Percentiles rank a stretch among this genome's conserved stretches.
These are phyloP conservation scores for Habrosyne pyritoides DNA, from an alignment of 2,888 invertebrate genomes.

Conservation along the genomic window DNA sequence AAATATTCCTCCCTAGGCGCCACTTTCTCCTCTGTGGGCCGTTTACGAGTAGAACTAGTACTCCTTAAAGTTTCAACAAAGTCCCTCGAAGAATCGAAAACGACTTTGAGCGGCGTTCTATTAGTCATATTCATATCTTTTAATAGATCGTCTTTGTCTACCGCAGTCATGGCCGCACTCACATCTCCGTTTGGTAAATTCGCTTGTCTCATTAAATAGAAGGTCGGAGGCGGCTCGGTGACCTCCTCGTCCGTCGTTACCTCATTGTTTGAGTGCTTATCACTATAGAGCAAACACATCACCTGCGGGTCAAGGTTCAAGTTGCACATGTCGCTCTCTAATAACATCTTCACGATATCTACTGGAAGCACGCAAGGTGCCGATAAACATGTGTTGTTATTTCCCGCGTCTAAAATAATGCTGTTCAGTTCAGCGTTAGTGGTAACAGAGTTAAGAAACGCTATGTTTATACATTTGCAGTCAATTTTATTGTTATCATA, in stretches of 20 bases:
- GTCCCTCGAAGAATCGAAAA: slow-evolving; percentile 73
- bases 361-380: slow-evolving; percentile 76
- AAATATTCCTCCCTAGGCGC: slow-evolving; percentile 55
- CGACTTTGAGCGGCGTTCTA: slow-evolving; percentile 70
- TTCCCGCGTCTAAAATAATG: slow-evolving; percentile 62
- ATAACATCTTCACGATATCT: slow-evolving; percentile 63
- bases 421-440: slow-evolving; percentile 60
- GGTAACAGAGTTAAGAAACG: slow-evolving; percentile 57
- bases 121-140: slow-evolving; percentile 73
- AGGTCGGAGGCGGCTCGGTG: slow-evolving; percentile 72
- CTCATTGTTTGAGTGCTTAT: slow-evolving; percentile 60
- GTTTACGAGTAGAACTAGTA: slow-evolving; percentile 54
- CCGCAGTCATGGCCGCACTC: slow-evolving; percentile 67
- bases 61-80: slow-evolving; percentile 74
- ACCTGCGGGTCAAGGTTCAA: slow-evolving; percentile 68
- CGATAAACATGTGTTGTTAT: slow-evolving; percentile 75
- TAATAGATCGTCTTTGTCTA: slow-evolving; percentile 67
- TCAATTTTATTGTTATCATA: slow-evolving; percentile 71
- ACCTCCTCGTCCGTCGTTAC: slow-evolving; percentile 63
- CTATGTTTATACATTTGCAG: slow-evolving; percentile 78
- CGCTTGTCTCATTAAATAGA: slow-evolving; percentile 74
- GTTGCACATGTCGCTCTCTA: slow-evolving; percentile 73
- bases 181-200: slow-evolving; percentile 60
- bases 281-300: slow-evolving; percentile 74
- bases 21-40: slow-evolving; percentile 44